Conservation (phyloP, 1,140 invertebrate genomes). For the Trissolcus basalis region DNA sequence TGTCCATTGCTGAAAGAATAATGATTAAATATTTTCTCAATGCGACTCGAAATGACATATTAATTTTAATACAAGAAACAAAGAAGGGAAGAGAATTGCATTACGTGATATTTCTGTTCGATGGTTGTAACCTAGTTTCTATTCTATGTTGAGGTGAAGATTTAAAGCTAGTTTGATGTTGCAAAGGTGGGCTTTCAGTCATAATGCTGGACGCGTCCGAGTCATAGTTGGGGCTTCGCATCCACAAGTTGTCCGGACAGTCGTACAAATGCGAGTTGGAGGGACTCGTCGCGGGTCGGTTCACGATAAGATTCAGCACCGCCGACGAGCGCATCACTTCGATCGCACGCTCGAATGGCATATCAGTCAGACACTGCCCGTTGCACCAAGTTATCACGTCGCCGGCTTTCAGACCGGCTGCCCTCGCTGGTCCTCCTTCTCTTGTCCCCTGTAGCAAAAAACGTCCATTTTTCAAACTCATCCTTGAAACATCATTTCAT, state of each 20-base stretch:
- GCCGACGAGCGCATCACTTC: conserved; percentile 71
- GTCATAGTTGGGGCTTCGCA: conserved; percentile 72
- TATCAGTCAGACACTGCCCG: conserved; percentile 76
- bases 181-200: conserved; percentile 63
- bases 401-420: conserved; percentile 90
- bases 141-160: conserved; percentile 64
- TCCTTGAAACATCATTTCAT: no score
- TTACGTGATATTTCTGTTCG: conserved; percentile 67
- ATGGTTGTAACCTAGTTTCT: conserved; percentile 51
- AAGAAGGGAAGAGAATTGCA: conserved; percentile 5
- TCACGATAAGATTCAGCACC: conserved; percentile 70
- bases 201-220: conserved; percentile 69
- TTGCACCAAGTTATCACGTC: conserved; percentile 96
- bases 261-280: conserved; percentile 68
- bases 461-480: conserved; percentile 1
- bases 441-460: conserved; percentile 85
- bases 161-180: conserved; percentile 58
- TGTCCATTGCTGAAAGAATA: conserved; percentile 68
- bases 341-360: conserved; percentile 73
- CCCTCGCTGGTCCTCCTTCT: conserved; percentile 89
- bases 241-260: conserved; percentile 69
- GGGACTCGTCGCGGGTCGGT: conserved; percentile 62
- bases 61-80: not conserved
- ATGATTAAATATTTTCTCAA: not conserved
- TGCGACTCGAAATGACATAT: no score